Percentiles rank a stretch among this genome's conserved stretches.
phyloP scores from a whole-genome alignment of 1,140 invertebrate species.

The Drosophila ananassae region DNA sequence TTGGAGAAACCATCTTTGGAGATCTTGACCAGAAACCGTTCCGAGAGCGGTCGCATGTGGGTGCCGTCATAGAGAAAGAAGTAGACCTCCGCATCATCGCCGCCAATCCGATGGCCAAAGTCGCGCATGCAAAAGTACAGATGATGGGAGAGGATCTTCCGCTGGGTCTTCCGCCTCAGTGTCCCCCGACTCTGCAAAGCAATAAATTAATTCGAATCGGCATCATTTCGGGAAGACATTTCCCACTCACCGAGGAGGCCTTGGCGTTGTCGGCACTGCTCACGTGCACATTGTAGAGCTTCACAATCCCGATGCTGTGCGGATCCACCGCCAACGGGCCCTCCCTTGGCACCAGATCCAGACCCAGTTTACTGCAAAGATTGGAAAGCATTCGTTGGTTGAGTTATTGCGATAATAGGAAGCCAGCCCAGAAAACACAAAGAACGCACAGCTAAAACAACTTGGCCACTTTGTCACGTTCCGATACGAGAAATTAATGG shows the following conservation, averaged over 20 bases:
- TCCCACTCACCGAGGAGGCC: constrained; percentile 88
- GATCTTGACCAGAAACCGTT: constrained; percentile 94
- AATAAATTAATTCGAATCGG: not conserved
- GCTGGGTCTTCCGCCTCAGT: constrained; percentile 87
- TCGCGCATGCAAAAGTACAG: constrained; percentile 95
- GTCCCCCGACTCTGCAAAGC: constrained; percentile 87
- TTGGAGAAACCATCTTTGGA: constrained; percentile 95
- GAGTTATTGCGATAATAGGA: constrained; percentile 38
- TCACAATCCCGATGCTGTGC: constrained; percentile 93
- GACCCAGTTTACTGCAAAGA: constrained; percentile 92
- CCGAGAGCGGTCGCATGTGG: constrained; percentile 90
- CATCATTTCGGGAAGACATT: not conserved
- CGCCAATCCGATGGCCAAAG: constrained; percentile 93
- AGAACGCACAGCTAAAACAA: constrained; percentile 57
- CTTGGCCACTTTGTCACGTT: constrained; percentile 68
- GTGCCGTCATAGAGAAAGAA: constrained; percentile 94
- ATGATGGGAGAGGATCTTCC: constrained; percentile 91
- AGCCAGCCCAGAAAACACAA: constrained; percentile 57
- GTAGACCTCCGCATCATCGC: constrained; percentile 94
- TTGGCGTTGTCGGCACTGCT: constrained; percentile 92
- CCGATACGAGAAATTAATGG: constrained; percentile 27
- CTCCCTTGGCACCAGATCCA: constrained; percentile 95
- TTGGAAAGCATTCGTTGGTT: constrained; percentile 26
- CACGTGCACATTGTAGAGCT: constrained; percentile 94
- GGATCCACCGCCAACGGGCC: constrained; percentile 95